Percentiles rank a stretch among this genome's conserved stretches.
Conservation (phyloP, 2,797 vertebrate species). For the Sebastolobus alascanus region DNA sequence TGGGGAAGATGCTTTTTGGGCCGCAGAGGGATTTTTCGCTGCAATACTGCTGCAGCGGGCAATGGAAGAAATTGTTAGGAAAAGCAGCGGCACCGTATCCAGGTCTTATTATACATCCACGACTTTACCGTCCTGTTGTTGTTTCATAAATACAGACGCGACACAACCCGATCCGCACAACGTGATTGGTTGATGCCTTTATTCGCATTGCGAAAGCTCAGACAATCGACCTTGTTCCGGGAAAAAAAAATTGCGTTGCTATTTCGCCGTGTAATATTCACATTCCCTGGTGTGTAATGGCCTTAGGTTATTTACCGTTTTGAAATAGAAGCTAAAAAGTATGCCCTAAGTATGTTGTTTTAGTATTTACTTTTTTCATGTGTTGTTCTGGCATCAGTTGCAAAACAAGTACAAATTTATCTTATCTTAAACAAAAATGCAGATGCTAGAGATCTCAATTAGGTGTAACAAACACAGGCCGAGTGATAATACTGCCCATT, state of each 20-base stretch:
- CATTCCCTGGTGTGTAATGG: neutral
- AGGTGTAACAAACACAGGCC: constrained; percentile 28
- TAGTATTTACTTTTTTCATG: neutral
- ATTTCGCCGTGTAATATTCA: too few relatives aligned
- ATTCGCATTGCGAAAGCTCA: too few relatives aligned
- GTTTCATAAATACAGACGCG: neutral
- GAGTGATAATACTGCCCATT: constrained; percentile 25
- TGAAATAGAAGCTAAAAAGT: neutral
- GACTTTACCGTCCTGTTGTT: neutral
- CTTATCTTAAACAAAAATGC: constrained; percentile 17
- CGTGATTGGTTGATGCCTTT: too few relatives aligned
- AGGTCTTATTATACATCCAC: too few relatives aligned
- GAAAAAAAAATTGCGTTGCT: too few relatives aligned
- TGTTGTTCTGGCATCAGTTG: neutral
- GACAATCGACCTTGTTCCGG: too few relatives aligned
- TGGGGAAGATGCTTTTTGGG: too few relatives aligned
- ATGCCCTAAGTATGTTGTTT: neutral
- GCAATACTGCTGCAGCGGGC: too few relatives aligned
- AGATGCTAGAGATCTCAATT: constrained; percentile 27
- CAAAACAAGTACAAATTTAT: neutral
- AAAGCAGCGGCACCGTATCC: too few relatives aligned
- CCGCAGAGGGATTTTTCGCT: too few relatives aligned
- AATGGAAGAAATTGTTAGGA: too few relatives aligned
- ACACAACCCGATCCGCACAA: too few relatives aligned
- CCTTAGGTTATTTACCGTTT: neutral